These are phyloP conservation scores for Porphyrio hochstetteri DNA, from an alignment of 2,113 vertebrate genomes.

Conservation along the genomic window DNA sequence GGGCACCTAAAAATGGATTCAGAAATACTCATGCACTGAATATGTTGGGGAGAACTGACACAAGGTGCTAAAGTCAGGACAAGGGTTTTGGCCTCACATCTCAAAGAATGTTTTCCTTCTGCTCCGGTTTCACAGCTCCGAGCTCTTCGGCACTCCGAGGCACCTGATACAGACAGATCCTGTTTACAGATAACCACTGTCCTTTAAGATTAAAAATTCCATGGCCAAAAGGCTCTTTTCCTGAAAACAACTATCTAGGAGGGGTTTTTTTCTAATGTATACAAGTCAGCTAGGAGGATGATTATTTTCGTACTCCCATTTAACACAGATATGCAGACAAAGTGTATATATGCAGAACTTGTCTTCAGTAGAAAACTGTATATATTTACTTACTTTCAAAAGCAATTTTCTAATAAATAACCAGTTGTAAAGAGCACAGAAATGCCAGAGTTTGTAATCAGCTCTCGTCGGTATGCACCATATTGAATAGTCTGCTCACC, in stretches of 20 bases:
- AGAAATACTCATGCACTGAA: not conserved
- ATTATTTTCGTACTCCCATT: not conserved
- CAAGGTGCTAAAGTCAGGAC: not conserved
- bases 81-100: not conserved
- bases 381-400: not conserved
- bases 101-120: not conserved
- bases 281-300: not conserved
- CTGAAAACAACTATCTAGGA: not conserved
- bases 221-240: not conserved
- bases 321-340: not conserved
- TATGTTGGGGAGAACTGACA: not conserved
- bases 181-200: not conserved
- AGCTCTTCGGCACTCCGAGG: not conserved
- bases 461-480: not conserved
- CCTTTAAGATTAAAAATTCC: not conserved
- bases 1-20: not conserved
- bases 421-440: not conserved
- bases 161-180: not conserved
- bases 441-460: not conserved
- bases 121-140: not conserved
- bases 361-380: not conserved
- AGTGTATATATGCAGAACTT: not conserved
- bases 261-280: not conserved
- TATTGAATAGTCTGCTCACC: not conserved
- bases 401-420: not conserved